Percentiles rank a stretch among this genome's conserved stretches.
Conservation (phyloP, 2,888 invertebrate species). For the Harpagoxenus sublaevis region DNA sequence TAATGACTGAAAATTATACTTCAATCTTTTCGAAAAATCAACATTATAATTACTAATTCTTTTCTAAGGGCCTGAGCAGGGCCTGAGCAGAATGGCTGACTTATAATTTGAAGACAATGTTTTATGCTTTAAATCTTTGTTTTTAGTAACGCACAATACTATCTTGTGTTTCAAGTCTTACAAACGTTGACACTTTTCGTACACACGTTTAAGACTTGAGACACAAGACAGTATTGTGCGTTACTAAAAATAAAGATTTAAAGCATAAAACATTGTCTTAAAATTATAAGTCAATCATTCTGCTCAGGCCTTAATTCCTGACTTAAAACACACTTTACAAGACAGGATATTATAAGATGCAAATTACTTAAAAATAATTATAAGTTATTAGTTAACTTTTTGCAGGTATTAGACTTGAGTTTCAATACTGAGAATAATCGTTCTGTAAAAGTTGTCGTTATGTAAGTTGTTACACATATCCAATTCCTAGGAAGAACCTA, state of each 20-base stretch:
- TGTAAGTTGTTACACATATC: background rate
- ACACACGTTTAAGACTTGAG: too few relatives aligned
- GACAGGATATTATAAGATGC: background rate
- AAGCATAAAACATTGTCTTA: too few relatives aligned
- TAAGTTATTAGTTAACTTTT: background rate
- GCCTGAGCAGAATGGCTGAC: too few relatives aligned
- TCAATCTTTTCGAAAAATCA: background rate
- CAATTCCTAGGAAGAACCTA: background rate
- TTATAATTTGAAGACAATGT: too few relatives aligned
- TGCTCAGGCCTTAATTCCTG: background rate
- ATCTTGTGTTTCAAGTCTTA: too few relatives aligned
- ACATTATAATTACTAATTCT: background rate
- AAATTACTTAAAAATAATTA: background rate
- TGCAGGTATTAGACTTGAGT: background rate
- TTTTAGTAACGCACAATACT: too few relatives aligned
- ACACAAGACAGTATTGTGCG: too few relatives aligned
- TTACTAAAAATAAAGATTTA: too few relatives aligned
- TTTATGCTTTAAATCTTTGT: too few relatives aligned
- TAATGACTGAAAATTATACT: background rate
- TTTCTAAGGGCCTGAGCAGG: background rate
- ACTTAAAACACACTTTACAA: background rate
- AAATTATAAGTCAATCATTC: too few relatives aligned
- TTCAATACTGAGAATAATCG: background rate
- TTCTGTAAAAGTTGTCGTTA: constrained; percentile 5
- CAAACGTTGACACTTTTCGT: too few relatives aligned